These are phyloP conservation scores for Pherbina coryleti DNA, from an alignment of 2,888 invertebrate genomes.

Conservation along the genomic window DNA sequence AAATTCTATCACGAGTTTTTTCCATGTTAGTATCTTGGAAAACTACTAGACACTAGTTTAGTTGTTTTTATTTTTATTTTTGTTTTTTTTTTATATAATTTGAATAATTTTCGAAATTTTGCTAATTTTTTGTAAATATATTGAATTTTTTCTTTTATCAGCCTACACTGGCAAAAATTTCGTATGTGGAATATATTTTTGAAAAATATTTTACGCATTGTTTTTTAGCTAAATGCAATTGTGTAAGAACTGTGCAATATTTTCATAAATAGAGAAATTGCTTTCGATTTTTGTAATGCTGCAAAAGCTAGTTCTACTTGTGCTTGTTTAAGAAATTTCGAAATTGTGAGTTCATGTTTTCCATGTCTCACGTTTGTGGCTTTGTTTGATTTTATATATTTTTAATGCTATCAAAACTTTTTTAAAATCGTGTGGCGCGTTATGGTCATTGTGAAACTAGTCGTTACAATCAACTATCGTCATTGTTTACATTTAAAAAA, in stretches of 20 bases:
- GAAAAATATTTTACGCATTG: slow-evolving; percentile 67
- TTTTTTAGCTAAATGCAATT: slow-evolving; percentile 69
- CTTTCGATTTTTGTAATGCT: not conserved
- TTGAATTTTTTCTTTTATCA: slow-evolving; percentile 41
- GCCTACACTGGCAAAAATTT: slow-evolving; percentile 59
- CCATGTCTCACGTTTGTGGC: not conserved
- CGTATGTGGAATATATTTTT: slow-evolving; percentile 68
- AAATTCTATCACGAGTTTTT: slow-evolving; percentile 42
- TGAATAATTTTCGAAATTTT: slow-evolving; percentile 7
- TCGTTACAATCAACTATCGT: too few species aligned
- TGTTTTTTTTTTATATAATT: not conserved
- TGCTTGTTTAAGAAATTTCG: not conserved
- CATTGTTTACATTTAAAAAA: too few species aligned
- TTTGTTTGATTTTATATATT: not conserved
- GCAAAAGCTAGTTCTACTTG: not conserved
- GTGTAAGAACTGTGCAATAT: slow-evolving; percentile 62
- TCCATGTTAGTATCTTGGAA: too few species aligned
- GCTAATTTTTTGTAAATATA: slow-evolving; percentile 21
- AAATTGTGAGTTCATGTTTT: not conserved
- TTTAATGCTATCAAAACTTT: not conserved
- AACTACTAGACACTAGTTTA: slow-evolving; percentile 9
- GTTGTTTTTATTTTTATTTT: slow-evolving; percentile 29
- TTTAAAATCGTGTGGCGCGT: not conserved
- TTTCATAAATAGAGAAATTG: not conserved
- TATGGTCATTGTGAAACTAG: too few species aligned